Conservation (phyloP, 1,140 invertebrate genomes). For the Cotesia typhae region DNA sequence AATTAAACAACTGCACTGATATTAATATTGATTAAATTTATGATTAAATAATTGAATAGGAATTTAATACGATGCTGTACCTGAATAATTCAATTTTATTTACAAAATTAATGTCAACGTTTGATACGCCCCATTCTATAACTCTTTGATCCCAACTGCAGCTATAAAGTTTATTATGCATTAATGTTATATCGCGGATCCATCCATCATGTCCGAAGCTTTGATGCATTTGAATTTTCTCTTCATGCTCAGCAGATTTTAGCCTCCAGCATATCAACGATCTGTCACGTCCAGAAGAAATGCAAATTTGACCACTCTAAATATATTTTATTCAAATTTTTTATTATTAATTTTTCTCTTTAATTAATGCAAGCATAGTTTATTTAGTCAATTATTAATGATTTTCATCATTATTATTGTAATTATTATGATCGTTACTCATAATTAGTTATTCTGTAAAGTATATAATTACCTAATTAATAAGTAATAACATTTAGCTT, state of each 20-base stretch:
- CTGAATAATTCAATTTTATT: constrained; percentile 52
- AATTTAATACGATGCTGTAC: constrained; percentile 14
- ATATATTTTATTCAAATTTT: not conserved
- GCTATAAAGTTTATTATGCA: constrained; percentile 56
- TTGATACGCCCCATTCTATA: constrained; percentile 53
- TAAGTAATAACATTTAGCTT: too few relatives aligned
- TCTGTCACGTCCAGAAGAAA: constrained; percentile 59
- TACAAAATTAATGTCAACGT: constrained; percentile 42
- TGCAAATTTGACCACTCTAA: constrained; percentile 53
- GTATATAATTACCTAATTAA: too few relatives aligned
- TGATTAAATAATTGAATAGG: not conserved
- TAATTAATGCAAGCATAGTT: not conserved
- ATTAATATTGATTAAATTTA: constrained; percentile 4
- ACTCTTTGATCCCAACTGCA: constrained; percentile 59
- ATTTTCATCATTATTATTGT: not conserved
- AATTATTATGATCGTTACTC: not conserved
- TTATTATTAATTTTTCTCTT: constrained; percentile 1
- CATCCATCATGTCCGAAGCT: constrained; percentile 57
- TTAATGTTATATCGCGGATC: constrained; percentile 59
- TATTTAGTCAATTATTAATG: not conserved
- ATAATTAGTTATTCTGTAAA: not conserved
- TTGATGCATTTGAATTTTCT: constrained; percentile 29
- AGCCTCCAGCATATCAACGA: constrained; percentile 52
- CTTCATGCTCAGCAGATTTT: constrained; percentile 36
- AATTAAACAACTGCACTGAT: too few relatives aligned